These are phyloP conservation scores for Clepsis dumicolana DNA, from an alignment of 2,888 invertebrate species.

Conservation along the genomic window DNA sequence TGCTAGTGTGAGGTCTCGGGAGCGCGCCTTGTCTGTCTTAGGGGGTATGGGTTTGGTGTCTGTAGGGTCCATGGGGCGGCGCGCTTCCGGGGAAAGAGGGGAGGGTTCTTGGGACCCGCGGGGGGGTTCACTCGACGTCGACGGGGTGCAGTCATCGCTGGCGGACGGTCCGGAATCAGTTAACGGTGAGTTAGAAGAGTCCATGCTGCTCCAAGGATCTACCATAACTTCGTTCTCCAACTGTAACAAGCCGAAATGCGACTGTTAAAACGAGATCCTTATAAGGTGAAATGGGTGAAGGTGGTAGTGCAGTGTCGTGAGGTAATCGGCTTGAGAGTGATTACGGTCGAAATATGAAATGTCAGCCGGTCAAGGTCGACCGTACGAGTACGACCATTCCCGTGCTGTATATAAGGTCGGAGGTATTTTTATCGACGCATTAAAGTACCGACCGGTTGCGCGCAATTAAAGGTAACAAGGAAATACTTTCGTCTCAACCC, in stretches of 20 bases:
- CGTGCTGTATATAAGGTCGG: conserved; percentile 50
- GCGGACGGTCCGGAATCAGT: conserved; percentile 83
- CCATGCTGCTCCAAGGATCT: conserved; percentile 86
- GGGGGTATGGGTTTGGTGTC: conserved; percentile 60
- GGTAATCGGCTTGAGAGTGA: conserved; percentile 63
- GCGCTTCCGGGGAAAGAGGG: conserved; percentile 68
- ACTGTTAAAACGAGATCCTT: conserved; percentile 40
- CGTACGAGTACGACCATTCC: conserved; percentile 48
- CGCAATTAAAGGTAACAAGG: conserved; percentile 46
- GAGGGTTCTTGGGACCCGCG: conserved; percentile 64
- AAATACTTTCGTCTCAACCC: neutral
- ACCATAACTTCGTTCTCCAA: conserved; percentile 86
- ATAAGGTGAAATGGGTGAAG: conserved; percentile 62
- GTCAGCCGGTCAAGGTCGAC: conserved; percentile 68
- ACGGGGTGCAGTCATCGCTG: conserved; percentile 82
- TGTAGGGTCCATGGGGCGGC: conserved; percentile 71
- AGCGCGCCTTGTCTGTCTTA: conserved; percentile 76
- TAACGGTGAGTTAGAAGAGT: conserved; percentile 83
- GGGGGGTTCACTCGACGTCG: conserved; percentile 75
- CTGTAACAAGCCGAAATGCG: conserved; percentile 71
- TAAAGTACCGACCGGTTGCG: conserved; percentile 59
- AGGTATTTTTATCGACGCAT: conserved; percentile 60
- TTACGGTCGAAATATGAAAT: conserved; percentile 59
- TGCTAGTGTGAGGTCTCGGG: conserved; percentile 75
- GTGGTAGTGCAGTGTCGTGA: conserved; percentile 53